Base-by-base conservation (phyloP, 2,888 invertebrate genomes). In the Lasioglossum oenotherae region DNA sequence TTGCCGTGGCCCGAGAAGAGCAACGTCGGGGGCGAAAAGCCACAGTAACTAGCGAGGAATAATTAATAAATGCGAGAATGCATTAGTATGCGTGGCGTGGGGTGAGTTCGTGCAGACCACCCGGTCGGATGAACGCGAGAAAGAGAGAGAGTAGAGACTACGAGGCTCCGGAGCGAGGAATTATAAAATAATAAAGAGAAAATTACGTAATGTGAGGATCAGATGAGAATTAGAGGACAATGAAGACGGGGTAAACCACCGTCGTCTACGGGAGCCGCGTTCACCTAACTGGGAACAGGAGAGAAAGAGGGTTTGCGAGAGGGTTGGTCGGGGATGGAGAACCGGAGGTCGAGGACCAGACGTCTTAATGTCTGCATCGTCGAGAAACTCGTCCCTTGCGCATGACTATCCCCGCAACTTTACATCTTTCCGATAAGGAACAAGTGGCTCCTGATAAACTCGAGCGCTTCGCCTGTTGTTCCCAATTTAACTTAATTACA, bases 151-250 rank as follows among this genome's bases (percentile, higher is more conserved):
- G 23, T 1, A 71, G 71, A 14, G 41, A 87, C 14, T 2, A 60
- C 80, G 31, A 80, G 84, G 83, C 82, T 87, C 86, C 81, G 73
- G 80, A 84, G 78, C 80, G 78, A 81, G 88, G 91, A 93, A 93
- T 93, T 94, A 94, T 93, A 93, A 94, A 94, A 94, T 93, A 94
- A 94, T 94, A 93, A 93, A 94, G 94, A 93, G 93, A 92, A 93
- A 94, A 94, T 94, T 93, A 93, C 93, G 93, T 94, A 94, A 93
- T 93, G 92, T 91, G 92, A 93, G 93, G 92, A 93, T 93, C 93
- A 92, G 92, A 94, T 93, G 93, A 92, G 91, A 94, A 93, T 92
- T 92, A 92, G 93, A 93, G 92, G 92, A 92, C 92, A 92, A 92
- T 92, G 93, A 92, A 92, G 91, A 92, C 89, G 88, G 88, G 86